Evolutionary conservation across 2,888 invertebrate genomes (phyloP), one percentile per base, ranked within the genome.

Genomic region (Ommatoiulus sabulosus): DNA sequence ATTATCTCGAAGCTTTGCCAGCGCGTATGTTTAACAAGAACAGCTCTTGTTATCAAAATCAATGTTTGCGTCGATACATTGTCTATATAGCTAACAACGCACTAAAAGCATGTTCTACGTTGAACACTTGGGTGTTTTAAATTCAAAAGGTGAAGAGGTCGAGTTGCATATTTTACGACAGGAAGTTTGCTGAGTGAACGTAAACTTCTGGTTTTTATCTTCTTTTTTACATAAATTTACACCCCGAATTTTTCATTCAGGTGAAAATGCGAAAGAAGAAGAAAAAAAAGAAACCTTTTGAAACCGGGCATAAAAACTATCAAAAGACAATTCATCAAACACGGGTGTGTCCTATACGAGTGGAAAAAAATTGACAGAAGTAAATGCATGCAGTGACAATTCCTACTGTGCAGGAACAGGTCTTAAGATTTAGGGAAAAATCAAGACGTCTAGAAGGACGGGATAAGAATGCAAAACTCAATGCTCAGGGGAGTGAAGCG

Each of bases 101-200:
- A 35, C 80, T 80, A 80, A 80, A 80, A 80, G 80, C 80, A 80
- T 24, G 80, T 80, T 80, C 24, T 35, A 80, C 10, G 24, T 80
- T 80, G 80, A 80, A 80, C 80, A 12, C 80, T 80, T 12, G 80
- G 35, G 24, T 80, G 24, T 80, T 80, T 24, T 80, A 80, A 80
- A 80, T 80, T 80, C 80, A 20, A 80, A 35, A 80, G 80, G 80
- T 80, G 80, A 80, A 80, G 24, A 35, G 80, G 80, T 80, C 80
- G 20, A 8, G 80, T 80, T 80, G 80, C 80, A 80, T 80, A 80
- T 80, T 80, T 80, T 80, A 80, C 80, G 80, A 80, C 80, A 80
- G 80, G 80, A 80, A 80, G 80, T 80, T 80, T 80, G 80, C 80
- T 80, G 80, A 80, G 80, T 80, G 80, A 80, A 80, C 80, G 80